Evolutionary conservation across 2,113 vertebrate species (phyloP), one percentile per base, ranked within the genome.

Genomic region (Mugil cephalus): DNA sequence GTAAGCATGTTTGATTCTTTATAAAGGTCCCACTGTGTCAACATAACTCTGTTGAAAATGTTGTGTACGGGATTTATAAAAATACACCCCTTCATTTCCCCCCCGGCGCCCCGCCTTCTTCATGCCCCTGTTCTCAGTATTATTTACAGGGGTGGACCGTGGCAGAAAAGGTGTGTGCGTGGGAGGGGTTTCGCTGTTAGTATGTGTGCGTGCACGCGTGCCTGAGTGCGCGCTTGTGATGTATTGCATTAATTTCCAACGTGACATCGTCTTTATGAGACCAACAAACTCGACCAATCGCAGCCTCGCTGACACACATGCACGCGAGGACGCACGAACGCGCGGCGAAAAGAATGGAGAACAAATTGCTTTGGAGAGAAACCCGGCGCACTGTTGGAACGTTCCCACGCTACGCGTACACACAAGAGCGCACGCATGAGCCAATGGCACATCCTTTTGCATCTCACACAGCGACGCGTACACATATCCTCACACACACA

Each of bases 171-270:
- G 72, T 70, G 68, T 74, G 76, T 70, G 69, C 53, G 54, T 70
- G 43, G 8, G 55, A 38, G 8, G 55, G 38, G 46, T 48, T 54
- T 68, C 30, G 4, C 35, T 39, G 45, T 45, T 55, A 19, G 64
- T 50, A 35, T 18, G 13, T 69, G 12, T 45, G 79, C 43, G 67
- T 76, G 64, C 78, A 76, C 72, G 70, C 53, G 47, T 65, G 84
- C 54, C 50, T 42, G 72, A 21, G 85, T 84, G 83, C 73, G 50
- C 68, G 76, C 77, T 87, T 77, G 88, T 93, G 94, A 94, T 95
- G 82, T 93, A 95, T 94, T 89, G 86, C 91, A 91, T 94, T 95
- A 90, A 94, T 95, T 94, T 94, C 90, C 87, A 79, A 89, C 84
- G 84, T 93, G 93, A 93, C 93, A 93, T 81, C 54, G 88, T 91